Evolutionary conservation across 2,113 vertebrate genomes (phyloP), one percentile per base, ranked within the genome.

Genomic region (Cisticola juncidis): DNA sequence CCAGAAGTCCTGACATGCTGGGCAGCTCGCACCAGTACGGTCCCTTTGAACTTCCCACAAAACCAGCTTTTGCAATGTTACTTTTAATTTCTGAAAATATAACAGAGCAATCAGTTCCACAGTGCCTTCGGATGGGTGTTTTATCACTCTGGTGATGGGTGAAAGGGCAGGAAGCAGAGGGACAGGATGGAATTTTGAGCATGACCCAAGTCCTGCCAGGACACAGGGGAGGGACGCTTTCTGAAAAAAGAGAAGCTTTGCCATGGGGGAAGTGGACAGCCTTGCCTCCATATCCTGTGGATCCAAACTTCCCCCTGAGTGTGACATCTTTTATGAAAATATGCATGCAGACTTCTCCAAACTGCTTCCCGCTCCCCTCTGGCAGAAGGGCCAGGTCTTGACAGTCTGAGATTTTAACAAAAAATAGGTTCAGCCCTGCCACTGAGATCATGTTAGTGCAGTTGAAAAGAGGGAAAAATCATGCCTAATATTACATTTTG

Each of bases 121-220:
- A 84, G 21, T 1, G 23, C 60, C 70, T 86, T 92, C 0, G 1
- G 66, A 73, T 0, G 40, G 42, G 65, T 82, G 73, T 91, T 97
- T 94, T 96, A 94, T 94, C 88, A 40, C 57, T 80, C 66, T 92
- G 54, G 51, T 90, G 95, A 93, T 70, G 88, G 97, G 94, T 96
- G 95, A 97, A 97, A 97, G 96, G 97, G 95, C 97, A 97, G 97
- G 97, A 97, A 97, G 95, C 97, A 97, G 96, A 95, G 90, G 61
- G 90, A 94, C 90, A 91, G 94, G 84, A 96, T 95, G 95, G 95
- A 94, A 96, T 96, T 96, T 90, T 66, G 90, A 96, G 73, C 62
- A 7, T 44, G 51, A 95, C 76, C 93, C 79, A 95, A 97, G 92
- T 94, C 65, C 95, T 93, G 74, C 81, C 88, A 96, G 94, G 92